These are phyloP conservation scores for Spodoptera picta DNA, from an alignment of 2,888 invertebrate genomes.

Conservation along the genomic window DNA sequence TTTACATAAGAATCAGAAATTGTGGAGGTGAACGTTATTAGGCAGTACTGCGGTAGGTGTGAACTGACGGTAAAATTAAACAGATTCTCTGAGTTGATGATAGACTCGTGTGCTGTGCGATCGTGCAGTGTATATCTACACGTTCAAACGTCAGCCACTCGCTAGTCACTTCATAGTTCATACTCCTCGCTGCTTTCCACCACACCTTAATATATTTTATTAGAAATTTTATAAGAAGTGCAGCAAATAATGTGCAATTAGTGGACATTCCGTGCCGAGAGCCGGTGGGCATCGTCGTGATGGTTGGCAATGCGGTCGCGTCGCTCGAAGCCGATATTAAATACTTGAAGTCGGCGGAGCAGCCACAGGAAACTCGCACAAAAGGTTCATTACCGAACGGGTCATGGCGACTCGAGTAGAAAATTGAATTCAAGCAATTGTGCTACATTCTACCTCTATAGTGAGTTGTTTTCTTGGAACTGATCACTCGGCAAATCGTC, in stretches of 20 bases:
- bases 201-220: no score
- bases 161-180: no score
- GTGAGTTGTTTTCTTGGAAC: background rate
- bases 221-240: conserved; percentile 5
- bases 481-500: background rate
- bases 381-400: conserved; percentile 21
- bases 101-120: no score
- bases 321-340: conserved; percentile 37
- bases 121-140: no score
- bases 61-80: no score
- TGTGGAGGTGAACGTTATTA: conserved; percentile 1
- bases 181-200: no score
- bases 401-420: no score
- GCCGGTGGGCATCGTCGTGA: conserved; percentile 13
- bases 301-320: conserved; percentile 39
- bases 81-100: no score
- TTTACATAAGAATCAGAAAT: conserved; percentile 16
- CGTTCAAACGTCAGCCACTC: no score
- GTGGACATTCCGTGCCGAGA: conserved; percentile 28
- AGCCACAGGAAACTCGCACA: background rate
- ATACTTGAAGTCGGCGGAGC: conserved; percentile 38
- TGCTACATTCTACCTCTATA: no score
- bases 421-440: background rate
- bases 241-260: conserved; percentile 29
- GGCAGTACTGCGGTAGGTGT: background rate